Percentiles rank a stretch among this genome's conserved stretches.
These are phyloP conservation scores for Dermochelys coriacea DNA, from an alignment of 2,797 vertebrate species.

Conservation along the genomic window DNA sequence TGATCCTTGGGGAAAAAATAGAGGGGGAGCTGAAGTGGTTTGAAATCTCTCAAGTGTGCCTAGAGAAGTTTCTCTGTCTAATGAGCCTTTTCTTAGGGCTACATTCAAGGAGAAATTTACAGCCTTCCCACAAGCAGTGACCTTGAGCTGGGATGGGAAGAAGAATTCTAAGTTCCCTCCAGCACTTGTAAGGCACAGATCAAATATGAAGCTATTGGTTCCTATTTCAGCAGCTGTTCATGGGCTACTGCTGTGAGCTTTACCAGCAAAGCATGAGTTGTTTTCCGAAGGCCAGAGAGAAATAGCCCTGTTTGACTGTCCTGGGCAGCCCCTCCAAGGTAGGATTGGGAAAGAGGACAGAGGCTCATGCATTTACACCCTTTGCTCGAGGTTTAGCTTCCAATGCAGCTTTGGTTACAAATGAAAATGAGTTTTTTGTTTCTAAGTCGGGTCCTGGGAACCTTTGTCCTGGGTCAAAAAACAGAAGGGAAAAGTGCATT, in stretches of 20 bases:
- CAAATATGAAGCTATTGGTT: neutral
- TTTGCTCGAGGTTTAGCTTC: no score
- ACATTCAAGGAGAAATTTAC: neutral
- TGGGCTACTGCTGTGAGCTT: neutral
- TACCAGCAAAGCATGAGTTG: neutral
- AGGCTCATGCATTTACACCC: no score
- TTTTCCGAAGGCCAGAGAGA: neutral
- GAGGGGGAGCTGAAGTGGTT: no score
- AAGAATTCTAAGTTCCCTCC: neutral
- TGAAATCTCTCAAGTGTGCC: neutral
- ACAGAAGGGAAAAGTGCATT: no score
- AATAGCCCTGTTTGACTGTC: no score
- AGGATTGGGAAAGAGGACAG: no score
- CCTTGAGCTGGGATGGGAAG: neutral
- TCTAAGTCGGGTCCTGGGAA: no score
- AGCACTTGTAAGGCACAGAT: neutral
- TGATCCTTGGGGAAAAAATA: neutral
- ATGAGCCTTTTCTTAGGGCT: neutral
- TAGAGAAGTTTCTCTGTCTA: no score
- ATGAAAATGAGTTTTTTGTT: no score
- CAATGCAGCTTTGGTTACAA: no score
- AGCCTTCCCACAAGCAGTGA: neutral
- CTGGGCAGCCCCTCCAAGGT: no score
- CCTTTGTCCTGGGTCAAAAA: no score
- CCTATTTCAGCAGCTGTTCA: neutral